Evolutionary conservation across 1,140 invertebrate species (phyloP).

Genomic region (Cydia splendana): DNA sequence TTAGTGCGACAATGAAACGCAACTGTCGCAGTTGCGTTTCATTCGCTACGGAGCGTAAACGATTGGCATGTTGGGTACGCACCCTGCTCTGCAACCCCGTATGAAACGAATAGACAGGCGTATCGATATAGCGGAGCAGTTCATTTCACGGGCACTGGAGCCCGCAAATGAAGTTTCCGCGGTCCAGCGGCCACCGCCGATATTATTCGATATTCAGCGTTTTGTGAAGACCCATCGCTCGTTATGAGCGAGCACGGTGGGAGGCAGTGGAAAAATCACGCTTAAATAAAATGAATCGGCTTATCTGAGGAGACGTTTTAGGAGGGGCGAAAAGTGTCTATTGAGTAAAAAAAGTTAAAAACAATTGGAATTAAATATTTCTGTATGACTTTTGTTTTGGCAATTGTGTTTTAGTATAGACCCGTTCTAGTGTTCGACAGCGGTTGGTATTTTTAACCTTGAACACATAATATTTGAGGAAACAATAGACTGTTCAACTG

Average conservation of each 20-base stretch:
- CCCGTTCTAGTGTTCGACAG: too few relatives aligned
- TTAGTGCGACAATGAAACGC: too few relatives aligned
- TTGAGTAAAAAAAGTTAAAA: neutral
- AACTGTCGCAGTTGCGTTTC: too few relatives aligned
- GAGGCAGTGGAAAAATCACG: neutral
- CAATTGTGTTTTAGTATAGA: too few relatives aligned
- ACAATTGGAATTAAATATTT: too few relatives aligned
- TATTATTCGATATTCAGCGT: conserved; percentile 18
- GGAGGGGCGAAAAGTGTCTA: neutral
- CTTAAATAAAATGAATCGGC: conserved; percentile 2
- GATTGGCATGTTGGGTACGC: too few relatives aligned
- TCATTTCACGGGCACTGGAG: conserved; percentile 76
- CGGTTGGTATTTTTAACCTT: too few relatives aligned
- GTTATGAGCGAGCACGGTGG: neutral
- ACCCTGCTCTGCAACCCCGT: too few relatives aligned
- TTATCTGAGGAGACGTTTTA: neutral
- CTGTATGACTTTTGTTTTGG: too few relatives aligned
- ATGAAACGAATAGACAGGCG: neutral
- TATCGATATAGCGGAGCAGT: conserved; percentile 53
- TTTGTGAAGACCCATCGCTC: conserved; percentile 1
- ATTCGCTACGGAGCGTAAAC: too few relatives aligned
- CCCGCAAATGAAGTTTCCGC: conserved; percentile 74
- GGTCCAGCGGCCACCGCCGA: conserved; percentile 58
- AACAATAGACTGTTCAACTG: neutral
- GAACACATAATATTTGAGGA: too few relatives aligned